Base-by-base conservation (phyloP, 2,888 invertebrate species). In the Nysson spinosus region DNA sequence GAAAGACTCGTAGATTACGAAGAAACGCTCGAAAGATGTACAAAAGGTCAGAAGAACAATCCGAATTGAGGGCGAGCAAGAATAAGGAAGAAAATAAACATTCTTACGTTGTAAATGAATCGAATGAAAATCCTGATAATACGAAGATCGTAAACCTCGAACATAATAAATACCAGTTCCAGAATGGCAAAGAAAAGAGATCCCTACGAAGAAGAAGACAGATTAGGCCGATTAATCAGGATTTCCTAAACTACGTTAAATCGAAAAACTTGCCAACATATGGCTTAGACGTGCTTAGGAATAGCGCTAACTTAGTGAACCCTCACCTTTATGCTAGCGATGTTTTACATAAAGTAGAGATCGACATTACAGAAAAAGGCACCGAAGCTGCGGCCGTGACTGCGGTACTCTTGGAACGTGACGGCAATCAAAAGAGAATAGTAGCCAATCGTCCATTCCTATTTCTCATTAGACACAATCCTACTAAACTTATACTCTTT, bases 371-470 rank as follows among this genome's bases (percentile, higher is more conserved):
- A 65, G 94, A 94, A 83, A 91, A 88, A 16, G 93, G 93, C 0
- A 93, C 94, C 0, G 92, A 91, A 79, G 94, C 93, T 0, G 91
- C 92, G 0, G 93, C 94, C 0, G 91, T 91, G 0, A 92, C 93
- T 0, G 88, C 89, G 1, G 89, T 90, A 0, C 81, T 90, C 30
- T 79, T 93, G 49, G 88, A 90, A 1, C 89, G 92, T 34, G 88
- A 90, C 32, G 91, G 91, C 0, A 88, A 88, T 5, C 81, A 78
- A 26, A 84, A 80, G 11, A 88, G 88, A 17, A 88, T 90, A 0
- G 75, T 88, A 16, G 92, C 91, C 0, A 91, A 94, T 78, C 90
- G 92, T 22, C 95, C 95, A 0, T 95, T 94, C 85, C 88, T 92
- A 57, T 93, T 94, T 82, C 92, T 94, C 81, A 93, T 95, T 66